Base-by-base conservation (phyloP, 2,113 vertebrate species). In the Melanocharis versteri region DNA sequence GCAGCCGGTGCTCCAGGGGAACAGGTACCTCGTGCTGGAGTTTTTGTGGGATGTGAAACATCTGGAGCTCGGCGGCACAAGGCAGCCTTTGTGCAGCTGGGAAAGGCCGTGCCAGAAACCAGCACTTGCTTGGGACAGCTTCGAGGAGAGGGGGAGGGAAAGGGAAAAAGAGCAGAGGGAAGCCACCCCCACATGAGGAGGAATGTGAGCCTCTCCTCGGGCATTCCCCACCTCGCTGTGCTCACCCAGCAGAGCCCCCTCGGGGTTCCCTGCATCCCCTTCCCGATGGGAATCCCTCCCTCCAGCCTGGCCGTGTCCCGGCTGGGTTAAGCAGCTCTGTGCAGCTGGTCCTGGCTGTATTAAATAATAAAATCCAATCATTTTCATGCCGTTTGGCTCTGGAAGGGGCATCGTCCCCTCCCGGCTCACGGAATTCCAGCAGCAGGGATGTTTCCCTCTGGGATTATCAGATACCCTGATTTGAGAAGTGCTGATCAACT, bases 31-130 rank as follows among this genome's bases (percentile, higher is more conserved):
- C 50, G 42, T 7, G 89, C 80, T 1, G 14, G 82, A 47, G 89
- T 33, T 87, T 83, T 54, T 64, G 95, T 62, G 94, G 76, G 97
- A 97, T 81, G 94, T 30, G 93, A 89, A 96, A 97, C 97, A 98
- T 98, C 98, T 98, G 98, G 97, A 96, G 93, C 61, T 42, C 42
- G 20, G 87, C 15, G 82, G 85, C 42, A 98, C 97, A 98, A 97
- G 94, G 88, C 73, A 18, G 89, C 94, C 95, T 97, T 98, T 98
- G 97, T 98, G 89, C 78, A 7, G 82, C 94, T 6, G 75, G 93
- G 60, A 80, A 89, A 93, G 66, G 91, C 89, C 68, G 85, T n/a
- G 91, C 88, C 81, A 91, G 96, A 90, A 97, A 88, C 13, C 94
- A 87, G 95, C 68, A 30, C 94, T 84, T 44, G 96, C 70, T 61